Conservation (phyloP, 2,888 invertebrate genomes). For the Drepanosiphum platanoidis region DNA sequence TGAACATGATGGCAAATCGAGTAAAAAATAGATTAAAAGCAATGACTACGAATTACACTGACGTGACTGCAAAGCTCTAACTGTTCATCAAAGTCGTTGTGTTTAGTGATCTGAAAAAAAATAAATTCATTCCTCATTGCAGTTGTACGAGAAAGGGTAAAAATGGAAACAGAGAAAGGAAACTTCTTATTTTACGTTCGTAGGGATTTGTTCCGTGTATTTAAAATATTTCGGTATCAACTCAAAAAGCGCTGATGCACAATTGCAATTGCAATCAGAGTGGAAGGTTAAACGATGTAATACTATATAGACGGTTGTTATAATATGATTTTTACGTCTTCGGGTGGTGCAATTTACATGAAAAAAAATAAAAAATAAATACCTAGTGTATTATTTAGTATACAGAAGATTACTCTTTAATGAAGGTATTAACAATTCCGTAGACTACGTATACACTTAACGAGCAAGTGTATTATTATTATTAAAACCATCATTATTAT, state of each 20-base stretch:
- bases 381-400: not conserved
- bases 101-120: constrained; percentile 35
- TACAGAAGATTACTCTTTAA: not conserved
- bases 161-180: not conserved
- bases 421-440: not conserved
- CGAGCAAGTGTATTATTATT: no score
- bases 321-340: not conserved
- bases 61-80: not conserved
- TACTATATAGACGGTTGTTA: not conserved
- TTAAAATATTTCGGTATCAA: not conserved
- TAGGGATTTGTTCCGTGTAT: not conserved
- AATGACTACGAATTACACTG: constrained; percentile 1
- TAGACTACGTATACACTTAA: no score
- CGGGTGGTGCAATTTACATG: not conserved
- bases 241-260: not conserved
- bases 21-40: constrained; percentile 20
- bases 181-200: not conserved
- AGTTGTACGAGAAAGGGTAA: not conserved
- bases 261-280: no score
- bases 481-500: not conserved
- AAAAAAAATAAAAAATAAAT: not conserved
- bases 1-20: not conserved
- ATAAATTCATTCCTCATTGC: not conserved
- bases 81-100: constrained; percentile 18
- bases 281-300: not conserved